phyloP scores from a whole-genome alignment of 1,140 invertebrate genomes.

The Rhagoletis zephyria region DNA sequence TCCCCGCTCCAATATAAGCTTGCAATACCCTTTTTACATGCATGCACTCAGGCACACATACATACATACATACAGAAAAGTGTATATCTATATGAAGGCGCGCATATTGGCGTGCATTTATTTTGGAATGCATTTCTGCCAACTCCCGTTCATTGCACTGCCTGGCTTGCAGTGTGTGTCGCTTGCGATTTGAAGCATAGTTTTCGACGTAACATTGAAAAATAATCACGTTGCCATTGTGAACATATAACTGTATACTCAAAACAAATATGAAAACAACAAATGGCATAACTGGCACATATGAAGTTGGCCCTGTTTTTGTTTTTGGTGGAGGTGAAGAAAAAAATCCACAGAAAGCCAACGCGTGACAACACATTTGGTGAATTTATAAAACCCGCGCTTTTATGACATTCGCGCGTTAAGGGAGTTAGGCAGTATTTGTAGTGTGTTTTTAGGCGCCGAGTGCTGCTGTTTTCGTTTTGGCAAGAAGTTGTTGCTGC shows the following conservation, averaged over 20 bases:
- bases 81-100: background rate
- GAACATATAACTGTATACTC: background rate
- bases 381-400: background rate
- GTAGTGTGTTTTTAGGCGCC: background rate
- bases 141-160: background rate
- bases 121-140: background rate
- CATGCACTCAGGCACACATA: background rate
- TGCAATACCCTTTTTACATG: background rate
- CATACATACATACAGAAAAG: background rate
- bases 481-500: too few species aligned
- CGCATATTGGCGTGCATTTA: background rate
- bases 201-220: conserved; percentile 45
- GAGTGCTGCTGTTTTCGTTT: background rate
- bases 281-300: background rate
- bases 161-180: background rate
- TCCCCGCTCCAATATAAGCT: background rate
- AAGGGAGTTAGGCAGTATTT: background rate
- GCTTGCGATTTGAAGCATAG: conserved; percentile 23
- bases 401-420: background rate
- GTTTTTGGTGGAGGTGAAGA: background rate
- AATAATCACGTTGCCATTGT: conserved; percentile 37
- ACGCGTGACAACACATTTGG: background rate
- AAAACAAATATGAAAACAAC: background rate
- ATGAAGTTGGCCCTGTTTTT: background rate
- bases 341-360: background rate